Percentiles rank a stretch among this genome's conserved stretches.
Conservation (phyloP, 2,797 vertebrate species). For the Salarias fasciatus region DNA sequence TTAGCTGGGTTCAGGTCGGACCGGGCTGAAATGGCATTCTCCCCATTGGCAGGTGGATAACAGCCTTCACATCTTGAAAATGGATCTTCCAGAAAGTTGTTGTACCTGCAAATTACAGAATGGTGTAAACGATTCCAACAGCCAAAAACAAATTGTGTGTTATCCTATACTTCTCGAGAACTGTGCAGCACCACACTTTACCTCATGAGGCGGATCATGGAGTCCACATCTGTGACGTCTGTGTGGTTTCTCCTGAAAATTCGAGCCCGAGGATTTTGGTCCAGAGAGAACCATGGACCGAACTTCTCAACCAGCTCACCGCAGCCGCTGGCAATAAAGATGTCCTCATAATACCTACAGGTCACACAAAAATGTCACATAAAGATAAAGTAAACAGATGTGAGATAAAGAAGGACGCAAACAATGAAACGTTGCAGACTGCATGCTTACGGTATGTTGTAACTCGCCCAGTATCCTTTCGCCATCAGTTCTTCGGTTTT, state of each 20-base stretch:
- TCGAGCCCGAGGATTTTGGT: constrained; percentile 89
- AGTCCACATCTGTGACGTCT: constrained; percentile 83
- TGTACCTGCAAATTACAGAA: constrained; percentile 82
- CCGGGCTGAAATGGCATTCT: constrained; percentile 92
- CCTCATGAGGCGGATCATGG: constrained; percentile 95
- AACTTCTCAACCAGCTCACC: constrained; percentile 87
- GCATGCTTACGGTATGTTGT: constrained; percentile 90
- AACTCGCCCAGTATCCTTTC: constrained; percentile 95
- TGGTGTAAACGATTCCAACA: neutral
- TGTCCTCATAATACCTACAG: constrained; percentile 86
- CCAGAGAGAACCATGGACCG: constrained; percentile 92
- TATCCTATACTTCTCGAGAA: neutral
- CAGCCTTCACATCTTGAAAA: constrained; percentile 87
- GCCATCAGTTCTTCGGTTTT: constrained; percentile 86
- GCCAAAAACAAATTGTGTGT: neutral
- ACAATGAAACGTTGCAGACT: neutral
- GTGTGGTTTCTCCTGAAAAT: constrained; percentile 94
- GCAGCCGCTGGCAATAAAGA: constrained; percentile 91
- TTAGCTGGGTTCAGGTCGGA: constrained; percentile 93
- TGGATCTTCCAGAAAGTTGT: constrained; percentile 91
- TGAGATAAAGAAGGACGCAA: neutral
- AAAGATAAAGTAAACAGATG: neutral
- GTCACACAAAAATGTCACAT: too few species aligned
- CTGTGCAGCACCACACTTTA: constrained; percentile 49
- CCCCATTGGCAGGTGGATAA: constrained; percentile 85